Evolutionary conservation across 2,797 vertebrate species (phyloP).

Genomic region (Poecilia gillii): DNA sequence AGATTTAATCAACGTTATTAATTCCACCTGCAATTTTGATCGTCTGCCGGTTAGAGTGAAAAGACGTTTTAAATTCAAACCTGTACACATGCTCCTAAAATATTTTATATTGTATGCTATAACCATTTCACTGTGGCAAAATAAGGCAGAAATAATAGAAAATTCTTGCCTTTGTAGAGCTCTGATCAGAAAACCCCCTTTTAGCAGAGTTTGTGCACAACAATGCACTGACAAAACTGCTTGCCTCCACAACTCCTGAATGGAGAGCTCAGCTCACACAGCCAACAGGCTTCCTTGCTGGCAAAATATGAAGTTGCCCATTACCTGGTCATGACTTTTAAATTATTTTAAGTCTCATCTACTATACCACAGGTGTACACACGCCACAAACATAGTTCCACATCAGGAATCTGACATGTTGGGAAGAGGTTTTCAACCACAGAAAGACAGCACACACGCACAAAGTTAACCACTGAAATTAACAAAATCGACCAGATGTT

Average conservation of each 20-base stretch:
- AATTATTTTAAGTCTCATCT: not conserved
- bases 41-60: not conserved
- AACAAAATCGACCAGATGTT: not conserved
- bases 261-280: not conserved
- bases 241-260: not conserved
- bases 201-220: not conserved
- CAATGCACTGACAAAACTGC: not conserved
- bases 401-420: not conserved
- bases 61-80: not conserved
- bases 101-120: not conserved
- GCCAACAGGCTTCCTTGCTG: not conserved
- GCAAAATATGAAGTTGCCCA: not conserved
- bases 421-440: not conserved
- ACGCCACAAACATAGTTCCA: not conserved
- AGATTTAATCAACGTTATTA: not conserved
- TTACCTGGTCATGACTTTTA: not conserved
- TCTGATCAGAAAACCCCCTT: not conserved
- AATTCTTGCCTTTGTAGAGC: not conserved
- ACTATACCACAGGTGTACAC: not conserved
- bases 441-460: not conserved
- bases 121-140: not conserved
- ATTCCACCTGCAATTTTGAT: not conserved
- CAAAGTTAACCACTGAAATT: not conserved
- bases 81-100: not conserved
- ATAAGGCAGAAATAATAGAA: not conserved